Base-by-base conservation (phyloP, 2,888 invertebrate genomes). In the Rhingia rostrata region DNA sequence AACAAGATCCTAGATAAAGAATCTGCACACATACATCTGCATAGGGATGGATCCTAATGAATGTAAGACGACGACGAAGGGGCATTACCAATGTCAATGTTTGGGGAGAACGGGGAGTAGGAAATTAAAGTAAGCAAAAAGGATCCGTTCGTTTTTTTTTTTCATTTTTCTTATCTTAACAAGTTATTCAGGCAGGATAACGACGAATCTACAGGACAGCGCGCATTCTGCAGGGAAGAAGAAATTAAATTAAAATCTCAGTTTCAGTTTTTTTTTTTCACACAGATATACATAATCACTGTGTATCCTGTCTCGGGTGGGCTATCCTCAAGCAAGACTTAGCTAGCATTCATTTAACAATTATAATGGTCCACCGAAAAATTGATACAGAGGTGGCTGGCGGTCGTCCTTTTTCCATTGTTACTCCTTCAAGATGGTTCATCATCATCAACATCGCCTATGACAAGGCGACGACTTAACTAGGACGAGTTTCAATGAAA, bases 231-330 rank as follows among this genome's bases (percentile, higher is more conserved):
- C 49, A 70, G 80, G 35, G 66, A 74, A 80, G 80, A 74, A 80
- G 74, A 80, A 84, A 84, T 84, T 84, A 84, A 84, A 84, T 84
- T 84, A 84, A 84, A 84, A 80, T 66, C 80, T 54, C 74, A 74
- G 74, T 74, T 30, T 22, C n/a, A 9, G 7, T 78, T 43, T 47
- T 51, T 53, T 67, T 61, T 54, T 58, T 83, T 41, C 67, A 73
- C 64, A 49, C 37, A 72, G 61, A 80, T 75, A 80, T 69, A 80
- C 66, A 70, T 66, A 84, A 80, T 84, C 84, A 80, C 84, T 80
- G 70, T 74, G 58, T 53, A 51, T 77, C 58, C 47, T 67, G 58
- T 61, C 45, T 49, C 73, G 32, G 22, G 66, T 73, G 22, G n/a
- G 14, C 30, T 63, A 54, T 73, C 70, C 63, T 64, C 70, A 56